These are phyloP conservation scores for Sternarchorhynchus goeldii DNA, from an alignment of 2,797 vertebrate species.

Conservation along the genomic window DNA sequence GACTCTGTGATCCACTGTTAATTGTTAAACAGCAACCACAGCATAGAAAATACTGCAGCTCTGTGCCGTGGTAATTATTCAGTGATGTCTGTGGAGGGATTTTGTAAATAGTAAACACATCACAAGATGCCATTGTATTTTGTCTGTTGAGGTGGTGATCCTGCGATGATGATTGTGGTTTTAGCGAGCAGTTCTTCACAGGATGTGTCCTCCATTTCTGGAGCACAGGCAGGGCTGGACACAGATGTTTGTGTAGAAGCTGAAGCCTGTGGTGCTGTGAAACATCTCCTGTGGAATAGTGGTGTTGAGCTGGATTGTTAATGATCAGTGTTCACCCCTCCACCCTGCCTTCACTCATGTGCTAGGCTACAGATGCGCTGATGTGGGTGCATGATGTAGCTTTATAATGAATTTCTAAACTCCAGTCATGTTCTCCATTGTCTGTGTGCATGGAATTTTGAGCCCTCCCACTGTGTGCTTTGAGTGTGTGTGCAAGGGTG, in stretches of 20 bases:
- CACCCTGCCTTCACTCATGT: too few relatives aligned
- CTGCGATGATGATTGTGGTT: background rate
- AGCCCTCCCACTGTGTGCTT: background rate
- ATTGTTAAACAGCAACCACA: background rate
- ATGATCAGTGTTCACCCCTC: background rate
- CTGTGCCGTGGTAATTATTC: background rate
- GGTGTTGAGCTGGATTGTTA: background rate
- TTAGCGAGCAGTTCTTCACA: background rate
- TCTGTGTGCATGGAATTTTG: background rate
- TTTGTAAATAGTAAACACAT: background rate
- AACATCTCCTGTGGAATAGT: background rate
- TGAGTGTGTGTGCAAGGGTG: too few relatives aligned
- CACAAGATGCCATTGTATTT: too few relatives aligned
- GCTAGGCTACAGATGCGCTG: too few relatives aligned
- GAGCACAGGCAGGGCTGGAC: background rate
- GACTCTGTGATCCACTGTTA: background rate
- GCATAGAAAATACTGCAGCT: background rate
- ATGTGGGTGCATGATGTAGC: background rate
- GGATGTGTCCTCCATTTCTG: background rate
- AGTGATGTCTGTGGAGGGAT: too few relatives aligned
- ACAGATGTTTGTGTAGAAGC: background rate
- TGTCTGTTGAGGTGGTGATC: conserved; percentile 1
- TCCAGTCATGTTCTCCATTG: background rate
- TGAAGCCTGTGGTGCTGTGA: too few relatives aligned
- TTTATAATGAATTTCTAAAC: background rate